Conservation (phyloP, 2,888 invertebrate species). For the Uloborus plumipes region DNA sequence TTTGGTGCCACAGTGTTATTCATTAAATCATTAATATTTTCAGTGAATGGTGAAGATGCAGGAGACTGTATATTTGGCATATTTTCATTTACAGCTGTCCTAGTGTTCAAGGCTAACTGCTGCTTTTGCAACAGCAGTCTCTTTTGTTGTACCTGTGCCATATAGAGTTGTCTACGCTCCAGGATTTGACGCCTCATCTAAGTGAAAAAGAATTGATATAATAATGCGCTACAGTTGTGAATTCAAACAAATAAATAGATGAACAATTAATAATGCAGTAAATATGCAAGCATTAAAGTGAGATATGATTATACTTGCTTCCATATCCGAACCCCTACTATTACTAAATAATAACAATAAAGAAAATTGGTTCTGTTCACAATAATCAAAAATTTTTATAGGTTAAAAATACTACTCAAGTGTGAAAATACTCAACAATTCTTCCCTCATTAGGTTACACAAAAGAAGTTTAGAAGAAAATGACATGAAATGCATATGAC, state of each 20-base stretch:
- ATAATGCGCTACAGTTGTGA: neutral
- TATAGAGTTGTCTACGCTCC: slow-evolving; percentile 47
- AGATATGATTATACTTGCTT: too few species aligned
- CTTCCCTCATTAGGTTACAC: too few species aligned
- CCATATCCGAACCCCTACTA: too few species aligned
- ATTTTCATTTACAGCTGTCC: slow-evolving; percentile 37
- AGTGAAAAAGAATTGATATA: slow-evolving; percentile 2
- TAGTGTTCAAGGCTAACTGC: slow-evolving; percentile 69
- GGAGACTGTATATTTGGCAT: slow-evolving; percentile 35
- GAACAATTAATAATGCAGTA: too few species aligned
- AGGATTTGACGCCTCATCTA: slow-evolving; percentile 48
- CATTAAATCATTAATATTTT: slow-evolving; percentile 85
- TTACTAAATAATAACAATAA: too few species aligned
- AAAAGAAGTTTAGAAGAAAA: too few species aligned
- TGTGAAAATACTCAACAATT: too few species aligned
- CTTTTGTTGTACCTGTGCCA: slow-evolving; percentile 65
- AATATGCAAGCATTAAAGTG: too few species aligned
- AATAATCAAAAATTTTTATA: too few species aligned
- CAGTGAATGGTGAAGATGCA: slow-evolving; percentile 66
- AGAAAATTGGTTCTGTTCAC: too few species aligned
- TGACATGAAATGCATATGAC: too few species aligned
- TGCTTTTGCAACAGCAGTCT: slow-evolving; percentile 68
- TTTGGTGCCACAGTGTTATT: slow-evolving; percentile 90
- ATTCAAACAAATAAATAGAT: neutral
- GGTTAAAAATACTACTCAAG: too few species aligned